Base-by-base conservation (phyloP, 1,140 invertebrate species). In the Patella vulgata region DNA sequence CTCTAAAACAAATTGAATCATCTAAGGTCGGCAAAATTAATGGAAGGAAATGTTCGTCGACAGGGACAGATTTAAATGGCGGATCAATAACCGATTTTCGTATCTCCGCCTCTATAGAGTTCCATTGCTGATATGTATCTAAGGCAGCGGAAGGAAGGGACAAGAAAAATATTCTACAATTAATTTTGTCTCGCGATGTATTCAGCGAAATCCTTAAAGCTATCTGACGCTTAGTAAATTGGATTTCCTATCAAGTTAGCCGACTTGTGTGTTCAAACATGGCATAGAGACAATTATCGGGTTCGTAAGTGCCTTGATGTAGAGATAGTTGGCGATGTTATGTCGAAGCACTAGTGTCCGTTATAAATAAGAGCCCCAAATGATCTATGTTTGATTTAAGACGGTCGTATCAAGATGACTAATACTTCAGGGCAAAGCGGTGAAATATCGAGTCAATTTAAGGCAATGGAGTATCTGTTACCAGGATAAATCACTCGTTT, bases 121-220 rank as follows among this genome's bases (percentile, higher is more conserved):
- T 23, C 21, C 36, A 19, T 19, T 23, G 39, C 52, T 31, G 61
- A 64, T 64, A 64, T 36, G 54, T 64, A 64, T 64, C 62, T 46
- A 39, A 43, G 58, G 43, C 46, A 48, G 55, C 62, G 62, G 62
- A 64, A 64, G 62, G 53, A 28, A 42, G 42, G 51, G 62, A 64
- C 62, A 64, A 64, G 62, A 64, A 64, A 64, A 64, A 64, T 64
- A 64, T 64, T 58, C 62, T 30, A 55, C 62, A 56, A 64, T 64
- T 64, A 64, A 64, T 64, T 64, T 64, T 64, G 44, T 58, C 58
- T 40, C 58, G 48, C 54, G 47, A 28, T 47, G 54, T 23, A 48
- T 19, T 33, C 36, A 47, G 52, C 23, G 28, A 43, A 52, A 47
- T 21, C 46, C 14, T 27, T 14, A 21, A 27, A 25, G 50, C 50